Base-by-base conservation (phyloP, 2,113 vertebrate genomes). In the Pseudorectes ferrugineus region DNA sequence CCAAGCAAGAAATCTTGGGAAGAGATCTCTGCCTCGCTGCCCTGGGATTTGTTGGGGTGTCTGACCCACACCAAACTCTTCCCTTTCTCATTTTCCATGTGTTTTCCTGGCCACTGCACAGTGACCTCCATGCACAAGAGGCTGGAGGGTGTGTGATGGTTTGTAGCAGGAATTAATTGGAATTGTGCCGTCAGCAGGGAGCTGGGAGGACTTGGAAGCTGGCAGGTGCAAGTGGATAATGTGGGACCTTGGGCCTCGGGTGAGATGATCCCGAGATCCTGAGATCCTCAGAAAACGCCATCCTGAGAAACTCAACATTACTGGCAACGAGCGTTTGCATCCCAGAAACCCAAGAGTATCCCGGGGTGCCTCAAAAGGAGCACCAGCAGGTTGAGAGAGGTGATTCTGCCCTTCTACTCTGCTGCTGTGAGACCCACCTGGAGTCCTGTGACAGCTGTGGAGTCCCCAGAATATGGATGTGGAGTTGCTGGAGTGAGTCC, bases 61-160 rank as follows among this genome's bases (percentile, higher is more conserved):
- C 24, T 62, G 42, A 52, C 42, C 33, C 48, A 43, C 40, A 59
- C 9, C 25, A 31, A 80, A 2, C 14, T 9, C 25, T 35, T 67
- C 45, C 38, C 5, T 76, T 48, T 55, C 28, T 57, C 1, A 0
- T 65, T 76, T 88, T 43, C 79, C 36, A 10, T 0, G 0, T 54
- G 9, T 48, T 85, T 90, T 68, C 45, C 25, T 43, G 52, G 18
- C 22, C 24, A 10, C 10, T 16, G 18, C 12, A 7, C 3, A 29
- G 43, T 14, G 16, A 83, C 14, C n/a, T 73, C 45, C 8, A 5
- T 5, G 8, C 10, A n/a, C 13, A 45, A 43, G 28, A 57, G 10
- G 8, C 0, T 49, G 67, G 26, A 19, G 43, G 33, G 13, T 5
- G 35, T 9, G 9, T 24, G 18, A 11, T 51, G 1, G 0, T 52